Percentiles rank a stretch among this genome's conserved stretches.
Evolutionary conservation across 2,888 invertebrate genomes (phyloP).

Genomic region (Ichneumon xanthorius): DNA sequence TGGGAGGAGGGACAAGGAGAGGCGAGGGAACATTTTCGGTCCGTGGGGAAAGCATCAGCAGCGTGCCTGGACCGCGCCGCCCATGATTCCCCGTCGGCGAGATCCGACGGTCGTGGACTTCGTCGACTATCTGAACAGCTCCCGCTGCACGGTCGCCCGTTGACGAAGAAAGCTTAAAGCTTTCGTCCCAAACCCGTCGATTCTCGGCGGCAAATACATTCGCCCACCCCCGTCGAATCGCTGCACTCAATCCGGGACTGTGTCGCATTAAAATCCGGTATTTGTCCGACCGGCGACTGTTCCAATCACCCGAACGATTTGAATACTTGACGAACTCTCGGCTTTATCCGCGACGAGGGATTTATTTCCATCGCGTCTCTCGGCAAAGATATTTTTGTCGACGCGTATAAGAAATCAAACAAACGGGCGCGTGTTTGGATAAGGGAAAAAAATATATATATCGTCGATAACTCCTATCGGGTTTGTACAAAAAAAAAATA

Average conservation of each 20-base stretch:
- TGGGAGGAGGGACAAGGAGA: conserved; percentile 65
- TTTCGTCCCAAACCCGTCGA: conserved; percentile 5
- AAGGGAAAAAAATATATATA: neutral
- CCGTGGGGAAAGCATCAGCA: conserved; percentile 71
- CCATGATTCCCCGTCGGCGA: conserved; percentile 72
- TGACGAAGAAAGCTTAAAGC: conserved; percentile 35
- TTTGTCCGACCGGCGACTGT: conserved; percentile 34
- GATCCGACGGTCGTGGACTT: conserved; percentile 78
- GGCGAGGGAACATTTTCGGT: conserved; percentile 62
- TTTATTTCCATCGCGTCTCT: neutral
- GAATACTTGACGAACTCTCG: conserved; percentile 58
- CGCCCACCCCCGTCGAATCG: conserved; percentile 17
- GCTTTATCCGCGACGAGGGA: neutral
- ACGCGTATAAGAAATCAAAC: neutral
- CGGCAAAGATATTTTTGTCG: neutral
- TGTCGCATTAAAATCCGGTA: conserved; percentile 1
- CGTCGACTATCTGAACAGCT: conserved; percentile 76
- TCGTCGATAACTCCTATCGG: neutral
- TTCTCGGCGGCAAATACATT: neutral
- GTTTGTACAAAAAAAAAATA: neutral
- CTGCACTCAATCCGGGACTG: conserved; percentile 1
- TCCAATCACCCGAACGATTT: conserved; percentile 42
- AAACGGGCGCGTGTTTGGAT: neutral
- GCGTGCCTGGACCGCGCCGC: conserved; percentile 78
- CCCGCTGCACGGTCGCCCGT: conserved; percentile 69